Conservation (phyloP, 92 coral and sea anemone species). For the Isaurus tuberculatus region DNA sequence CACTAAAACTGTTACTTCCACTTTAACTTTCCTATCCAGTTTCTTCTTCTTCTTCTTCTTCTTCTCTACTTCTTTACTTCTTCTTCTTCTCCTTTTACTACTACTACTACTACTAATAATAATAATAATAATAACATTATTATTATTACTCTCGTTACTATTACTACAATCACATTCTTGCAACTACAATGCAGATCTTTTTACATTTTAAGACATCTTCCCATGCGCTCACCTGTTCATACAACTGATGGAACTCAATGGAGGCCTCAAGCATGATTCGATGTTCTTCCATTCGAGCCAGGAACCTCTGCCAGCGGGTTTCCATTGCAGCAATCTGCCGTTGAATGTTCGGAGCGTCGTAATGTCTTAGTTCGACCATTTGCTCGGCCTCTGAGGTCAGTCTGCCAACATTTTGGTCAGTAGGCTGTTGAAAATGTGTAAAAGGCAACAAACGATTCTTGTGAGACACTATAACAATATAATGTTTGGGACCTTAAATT, state of each 20-base stretch:
- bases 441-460: neutral
- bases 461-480: neutral
- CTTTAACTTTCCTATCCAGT: too few relatives aligned
- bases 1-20: too few relatives aligned
- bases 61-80: too few relatives aligned
- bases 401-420: conserved; percentile 82
- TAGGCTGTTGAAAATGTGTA: conserved; percentile 68
- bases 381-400: conserved; percentile 82
- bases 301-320: conserved; percentile 94
- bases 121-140: too few relatives aligned
- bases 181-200: too few relatives aligned
- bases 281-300: conserved; percentile 93
- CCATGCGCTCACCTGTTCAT: conserved; percentile 76
- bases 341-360: conserved; percentile 88
- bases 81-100: too few relatives aligned
- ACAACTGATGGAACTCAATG: conserved; percentile 90
- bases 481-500: too few relatives aligned
- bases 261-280: conserved; percentile 95
- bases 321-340: conserved; percentile 90
- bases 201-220: too few relatives aligned
- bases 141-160: too few relatives aligned
- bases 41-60: too few relatives aligned
- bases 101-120: too few relatives aligned
- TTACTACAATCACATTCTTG: too few relatives aligned
- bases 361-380: conserved; percentile 75